Evolutionary conservation across 2,888 invertebrate genomes (phyloP), one percentile per base, ranked within the genome.

Genomic region (Dione vanillae): DNA sequence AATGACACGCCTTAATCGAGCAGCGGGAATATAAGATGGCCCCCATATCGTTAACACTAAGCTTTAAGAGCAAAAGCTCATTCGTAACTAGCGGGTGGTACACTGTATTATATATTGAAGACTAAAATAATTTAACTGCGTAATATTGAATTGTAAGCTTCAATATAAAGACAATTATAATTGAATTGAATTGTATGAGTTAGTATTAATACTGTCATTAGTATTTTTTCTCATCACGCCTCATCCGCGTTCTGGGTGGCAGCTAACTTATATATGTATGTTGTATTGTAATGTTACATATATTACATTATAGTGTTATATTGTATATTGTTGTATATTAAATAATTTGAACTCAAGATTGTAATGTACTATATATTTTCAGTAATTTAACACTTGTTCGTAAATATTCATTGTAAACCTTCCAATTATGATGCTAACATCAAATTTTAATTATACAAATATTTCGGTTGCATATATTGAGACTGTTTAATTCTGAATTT

Each of bases 31-130:
- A 45, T 45, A n/a, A 61, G 61, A 61, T 45, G 45, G 45, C 27
- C 45, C 27, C 43, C 45, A 61, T 61, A 61, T 45, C 16, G 45
- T 85, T 83, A 83, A 83, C 82, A 84, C 84, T 81, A 81, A 16
- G 83, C 87, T 88, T 85, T 83, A 82, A 85, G 82, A 85, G 79
- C 85, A 84, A 85, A 83, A 83, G 78, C 72, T 67, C 70, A 52
- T 67, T 67, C 56, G 58, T 16, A 47, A 61, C 20, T 43, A 47
- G 68, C 59, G 64, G 58, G 67, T 16, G 52, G 58, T 52, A 45
- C 12, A n/a, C 40, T 37, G n/a, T 14, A 8, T 59, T 45, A 51
- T n/a, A 11, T 14, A 64, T 45, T 20, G 27, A 37, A 37, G 47
- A n/a, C 37, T 16, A 56, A 56, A 2, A 16, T 49, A 16, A 40